Conservation (phyloP, 2,888 invertebrate genomes). For the Temnothorax rugatulus region DNA sequence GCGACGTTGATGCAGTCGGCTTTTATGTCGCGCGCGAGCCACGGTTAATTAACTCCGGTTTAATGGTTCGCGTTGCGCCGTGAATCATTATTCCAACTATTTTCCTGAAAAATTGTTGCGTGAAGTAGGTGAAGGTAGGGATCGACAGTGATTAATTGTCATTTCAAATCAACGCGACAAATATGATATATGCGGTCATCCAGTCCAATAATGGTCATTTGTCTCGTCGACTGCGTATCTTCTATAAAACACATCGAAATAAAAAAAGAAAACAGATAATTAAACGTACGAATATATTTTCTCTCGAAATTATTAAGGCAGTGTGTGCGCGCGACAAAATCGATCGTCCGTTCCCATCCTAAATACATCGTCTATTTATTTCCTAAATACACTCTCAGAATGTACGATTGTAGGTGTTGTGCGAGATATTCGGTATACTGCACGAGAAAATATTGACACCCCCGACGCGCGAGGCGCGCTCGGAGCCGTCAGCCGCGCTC, state of each 20-base stretch:
- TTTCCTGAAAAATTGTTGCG: slow-evolving; percentile 29
- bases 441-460: slow-evolving; percentile 48
- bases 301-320: slow-evolving; percentile 22
- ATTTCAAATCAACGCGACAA: slow-evolving; percentile 9
- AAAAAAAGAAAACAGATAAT: background rate
- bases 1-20: slow-evolving; percentile 34
- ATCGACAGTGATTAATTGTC: slow-evolving; percentile 16
- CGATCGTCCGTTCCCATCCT: background rate
- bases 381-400: background rate
- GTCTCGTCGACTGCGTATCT: background rate
- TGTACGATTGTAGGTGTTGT: slow-evolving; percentile 14
- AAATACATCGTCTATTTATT: background rate
- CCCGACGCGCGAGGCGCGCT: slow-evolving; percentile 16
- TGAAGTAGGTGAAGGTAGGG: background rate
- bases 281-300: background rate
- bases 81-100: slow-evolving; percentile 34
- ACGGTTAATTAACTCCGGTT: slow-evolving; percentile 51
- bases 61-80: slow-evolving; percentile 40
- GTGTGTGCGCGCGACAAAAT: background rate
- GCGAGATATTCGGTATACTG: slow-evolving; percentile 14
- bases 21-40: slow-evolving; percentile 38
- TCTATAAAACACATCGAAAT: background rate
- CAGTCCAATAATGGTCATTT: background rate
- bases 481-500: slow-evolving; percentile 9
- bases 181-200: background rate